Conservation (phyloP, 1,140 invertebrate genomes). For the Adelges cooleyi region DNA sequence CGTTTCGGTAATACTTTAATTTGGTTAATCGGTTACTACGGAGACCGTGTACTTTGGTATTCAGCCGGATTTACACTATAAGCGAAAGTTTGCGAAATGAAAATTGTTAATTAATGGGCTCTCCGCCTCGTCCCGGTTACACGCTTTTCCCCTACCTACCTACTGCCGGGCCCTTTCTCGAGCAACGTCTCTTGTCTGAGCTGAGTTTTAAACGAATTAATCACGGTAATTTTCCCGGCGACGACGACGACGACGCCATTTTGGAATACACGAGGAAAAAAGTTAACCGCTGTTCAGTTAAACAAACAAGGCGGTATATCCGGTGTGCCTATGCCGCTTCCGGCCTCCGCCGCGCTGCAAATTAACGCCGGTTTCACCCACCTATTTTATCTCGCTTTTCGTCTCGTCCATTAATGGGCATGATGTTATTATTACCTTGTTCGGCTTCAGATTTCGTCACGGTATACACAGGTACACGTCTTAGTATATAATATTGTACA, state of each 20-base stretch:
- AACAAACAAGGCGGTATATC: not conserved
- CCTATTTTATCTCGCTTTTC: too few relatives aligned
- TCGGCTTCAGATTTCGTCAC: not conserved
- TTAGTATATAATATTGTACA: too few relatives aligned
- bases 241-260: not conserved
- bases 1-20: slow-evolving; percentile 27
- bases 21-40: slow-evolving; percentile 28
- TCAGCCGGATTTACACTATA: slow-evolving; percentile 25
- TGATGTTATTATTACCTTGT: not conserved
- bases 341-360: too few relatives aligned
- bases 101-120: slow-evolving; percentile 29
- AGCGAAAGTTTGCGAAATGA: slow-evolving; percentile 25
- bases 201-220: slow-evolving; percentile 20
- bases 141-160: not conserved
- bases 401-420: not conserved
- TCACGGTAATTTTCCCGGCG: slow-evolving; percentile 7
- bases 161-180: not conserved
- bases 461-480: too few relatives aligned
- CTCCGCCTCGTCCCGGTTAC: not conserved
- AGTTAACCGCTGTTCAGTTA: slow-evolving; percentile 1
- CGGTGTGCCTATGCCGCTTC: too few relatives aligned
- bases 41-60: slow-evolving; percentile 26
- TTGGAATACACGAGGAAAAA: slow-evolving; percentile 11
- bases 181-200: not conserved
- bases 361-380: too few relatives aligned